These are phyloP conservation scores for Carassius gibelio DNA, from an alignment of 2,113 vertebrate species.

Conservation along the genomic window DNA sequence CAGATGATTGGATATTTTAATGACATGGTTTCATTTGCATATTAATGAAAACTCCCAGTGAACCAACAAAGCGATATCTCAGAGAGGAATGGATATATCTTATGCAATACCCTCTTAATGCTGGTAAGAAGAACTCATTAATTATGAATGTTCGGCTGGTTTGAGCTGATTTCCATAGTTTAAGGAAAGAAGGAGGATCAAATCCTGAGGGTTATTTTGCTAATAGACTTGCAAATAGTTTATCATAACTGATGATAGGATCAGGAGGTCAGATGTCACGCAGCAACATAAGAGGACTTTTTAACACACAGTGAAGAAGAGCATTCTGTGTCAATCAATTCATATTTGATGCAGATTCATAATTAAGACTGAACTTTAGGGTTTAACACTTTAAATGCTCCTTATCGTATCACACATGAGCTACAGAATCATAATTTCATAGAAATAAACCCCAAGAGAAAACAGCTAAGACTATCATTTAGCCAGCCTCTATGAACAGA, in stretches of 20 bases:
- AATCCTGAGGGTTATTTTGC: constrained; percentile 63
- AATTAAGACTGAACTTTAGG: too few relatives aligned
- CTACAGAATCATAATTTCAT: background rate
- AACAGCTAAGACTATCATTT: background rate
- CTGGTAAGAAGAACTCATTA: constrained; percentile 58
- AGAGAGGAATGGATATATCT: constrained; percentile 5
- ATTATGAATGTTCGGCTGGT: constrained; percentile 70
- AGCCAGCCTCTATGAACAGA: background rate
- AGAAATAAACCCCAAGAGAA: background rate
- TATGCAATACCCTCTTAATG: constrained; percentile 2
- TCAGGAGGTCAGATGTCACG: constrained; percentile 65
- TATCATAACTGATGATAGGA: constrained; percentile 61
- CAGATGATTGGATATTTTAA: constrained; percentile 34
- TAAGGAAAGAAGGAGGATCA: constrained; percentile 51
- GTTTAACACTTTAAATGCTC: too few relatives aligned
- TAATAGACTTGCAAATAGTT: constrained; percentile 73
- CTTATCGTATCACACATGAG: background rate
- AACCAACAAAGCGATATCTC: constrained; percentile 17
- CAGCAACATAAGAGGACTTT: constrained; percentile 25
- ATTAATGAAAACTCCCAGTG: constrained; percentile 7
- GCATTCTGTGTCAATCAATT: background rate
- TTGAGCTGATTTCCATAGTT: constrained; percentile 68
- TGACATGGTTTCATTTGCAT: constrained; percentile 28
- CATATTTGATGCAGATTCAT: too few relatives aligned
- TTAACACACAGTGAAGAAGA: background rate